Conservation (phyloP, 2,888 invertebrate genomes). For the Sceliomorpha sp. region DNA sequence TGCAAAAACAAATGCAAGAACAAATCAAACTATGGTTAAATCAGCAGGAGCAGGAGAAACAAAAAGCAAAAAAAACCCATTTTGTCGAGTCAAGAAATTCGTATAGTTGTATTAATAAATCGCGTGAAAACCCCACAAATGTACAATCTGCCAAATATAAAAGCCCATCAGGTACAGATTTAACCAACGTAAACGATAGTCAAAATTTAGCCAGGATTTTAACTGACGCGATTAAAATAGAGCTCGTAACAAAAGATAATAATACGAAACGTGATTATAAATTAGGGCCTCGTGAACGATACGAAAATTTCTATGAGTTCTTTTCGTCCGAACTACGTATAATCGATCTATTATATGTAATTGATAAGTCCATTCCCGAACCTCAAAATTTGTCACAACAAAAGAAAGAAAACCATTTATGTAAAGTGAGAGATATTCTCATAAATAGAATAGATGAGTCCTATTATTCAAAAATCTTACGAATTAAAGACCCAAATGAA, state of each 20-base stretch:
- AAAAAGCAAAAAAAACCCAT: no score
- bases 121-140: no score
- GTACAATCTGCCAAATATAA: no score
- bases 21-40: no score
- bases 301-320: slow-evolving; percentile 50
- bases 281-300: slow-evolving; percentile 39
- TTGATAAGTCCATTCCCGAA: neutral
- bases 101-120: no score
- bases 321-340: slow-evolving; percentile 16
- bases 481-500: no score
- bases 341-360: slow-evolving; percentile 1
- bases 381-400: slow-evolving; percentile 26
- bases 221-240: slow-evolving; percentile 1
- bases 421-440: slow-evolving; percentile 56
- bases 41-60: no score
- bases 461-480: slow-evolving; percentile 19
- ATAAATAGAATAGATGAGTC: slow-evolving; percentile 49
- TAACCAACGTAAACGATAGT: neutral
- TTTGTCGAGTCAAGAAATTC: no score
- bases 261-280: slow-evolving; percentile 48
- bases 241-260: slow-evolving; percentile 2
- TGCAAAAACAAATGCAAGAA: no score
- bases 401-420: slow-evolving; percentile 43
- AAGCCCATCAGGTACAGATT: neutral
- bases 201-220: slow-evolving; percentile 1